These are phyloP conservation scores for Pseudeuparius sepicola DNA, from an alignment of 2,888 invertebrate genomes.

Conservation along the genomic window DNA sequence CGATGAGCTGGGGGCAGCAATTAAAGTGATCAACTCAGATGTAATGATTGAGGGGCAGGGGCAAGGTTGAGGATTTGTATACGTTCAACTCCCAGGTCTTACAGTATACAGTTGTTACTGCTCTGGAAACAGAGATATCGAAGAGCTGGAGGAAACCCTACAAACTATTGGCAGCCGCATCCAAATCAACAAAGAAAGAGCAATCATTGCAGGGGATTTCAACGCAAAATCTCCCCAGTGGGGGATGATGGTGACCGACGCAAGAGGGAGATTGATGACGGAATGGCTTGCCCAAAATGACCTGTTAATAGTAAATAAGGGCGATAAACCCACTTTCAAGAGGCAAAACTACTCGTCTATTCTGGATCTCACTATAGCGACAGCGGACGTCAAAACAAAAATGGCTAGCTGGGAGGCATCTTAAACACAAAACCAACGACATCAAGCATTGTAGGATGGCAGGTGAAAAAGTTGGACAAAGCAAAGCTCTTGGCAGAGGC, in stretches of 20 bases:
- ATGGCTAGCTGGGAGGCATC: too few relatives aligned
- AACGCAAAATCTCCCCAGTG: too few relatives aligned
- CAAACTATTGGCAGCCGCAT: neutral
- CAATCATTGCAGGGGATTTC: constrained; percentile 3
- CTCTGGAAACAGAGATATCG: neutral
- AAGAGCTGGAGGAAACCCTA: neutral
- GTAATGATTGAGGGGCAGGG: constrained; percentile 12
- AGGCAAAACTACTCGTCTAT: constrained; percentile 1
- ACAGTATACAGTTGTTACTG: constrained; percentile 6
- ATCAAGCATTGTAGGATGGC: too few relatives aligned
- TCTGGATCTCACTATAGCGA: constrained; percentile 2
- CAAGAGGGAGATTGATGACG: neutral
- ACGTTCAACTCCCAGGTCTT: too few relatives aligned
- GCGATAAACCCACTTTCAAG: constrained; percentile 6
- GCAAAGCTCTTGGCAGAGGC: too few relatives aligned
- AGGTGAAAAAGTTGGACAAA: too few relatives aligned
- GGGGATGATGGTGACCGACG: constrained; percentile 4
- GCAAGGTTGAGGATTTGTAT: constrained; percentile 14
- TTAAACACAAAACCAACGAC: too few relatives aligned
- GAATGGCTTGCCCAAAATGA: constrained; percentile 7
- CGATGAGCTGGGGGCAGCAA: constrained; percentile 14
- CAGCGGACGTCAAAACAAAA: too few relatives aligned
- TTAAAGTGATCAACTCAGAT: constrained; percentile 16
- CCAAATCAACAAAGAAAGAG: neutral
- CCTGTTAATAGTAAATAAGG: constrained; percentile 3